Percentiles rank a stretch among this genome's conserved stretches.
Conservation (phyloP, 92 coral and sea anemone species). For the Umimayanthus kanabou region DNA sequence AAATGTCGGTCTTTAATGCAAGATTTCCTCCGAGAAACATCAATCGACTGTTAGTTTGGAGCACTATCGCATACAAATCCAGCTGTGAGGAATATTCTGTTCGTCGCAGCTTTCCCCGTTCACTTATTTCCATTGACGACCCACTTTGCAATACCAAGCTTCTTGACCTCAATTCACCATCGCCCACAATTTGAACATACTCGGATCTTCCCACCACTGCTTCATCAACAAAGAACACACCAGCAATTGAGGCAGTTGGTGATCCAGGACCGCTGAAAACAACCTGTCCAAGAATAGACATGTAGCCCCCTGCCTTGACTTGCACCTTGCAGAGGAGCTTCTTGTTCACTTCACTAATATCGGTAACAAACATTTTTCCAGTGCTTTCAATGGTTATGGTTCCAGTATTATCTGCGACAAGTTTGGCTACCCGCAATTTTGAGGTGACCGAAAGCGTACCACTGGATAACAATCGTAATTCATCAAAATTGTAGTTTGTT, state of each 20-base stretch:
- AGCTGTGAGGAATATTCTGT: constrained; percentile 8
- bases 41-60: constrained; percentile 42
- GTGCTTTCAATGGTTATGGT: constrained; percentile 42
- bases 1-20: constrained; percentile 23
- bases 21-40: constrained; percentile 39
- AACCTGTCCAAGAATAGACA: constrained; percentile 46
- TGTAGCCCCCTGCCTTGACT: constrained; percentile 44
- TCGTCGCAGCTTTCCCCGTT: constrained; percentile 47
- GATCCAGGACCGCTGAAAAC: constrained; percentile 50
- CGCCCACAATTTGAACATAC: constrained; percentile 22
- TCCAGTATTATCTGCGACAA: constrained; percentile 63
- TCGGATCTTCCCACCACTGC: constrained; percentile 40
- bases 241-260: constrained; percentile 49
- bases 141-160: constrained; percentile 45
- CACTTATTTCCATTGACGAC: constrained; percentile 37
- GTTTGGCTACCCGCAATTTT: constrained; percentile 36
- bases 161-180: constrained; percentile 52
- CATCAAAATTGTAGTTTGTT: constrained; percentile 40
- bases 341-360: constrained; percentile 27
- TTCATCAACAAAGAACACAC: constrained; percentile 42
- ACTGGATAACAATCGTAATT: constrained; percentile 40
- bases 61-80: constrained; percentile 33
- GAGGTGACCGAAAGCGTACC: constrained; percentile 47
- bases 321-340: constrained; percentile 55
- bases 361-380: constrained; percentile 32